These are phyloP conservation scores for Platalea minor DNA, from an alignment of 2,797 vertebrate species.

Conservation along the genomic window DNA sequence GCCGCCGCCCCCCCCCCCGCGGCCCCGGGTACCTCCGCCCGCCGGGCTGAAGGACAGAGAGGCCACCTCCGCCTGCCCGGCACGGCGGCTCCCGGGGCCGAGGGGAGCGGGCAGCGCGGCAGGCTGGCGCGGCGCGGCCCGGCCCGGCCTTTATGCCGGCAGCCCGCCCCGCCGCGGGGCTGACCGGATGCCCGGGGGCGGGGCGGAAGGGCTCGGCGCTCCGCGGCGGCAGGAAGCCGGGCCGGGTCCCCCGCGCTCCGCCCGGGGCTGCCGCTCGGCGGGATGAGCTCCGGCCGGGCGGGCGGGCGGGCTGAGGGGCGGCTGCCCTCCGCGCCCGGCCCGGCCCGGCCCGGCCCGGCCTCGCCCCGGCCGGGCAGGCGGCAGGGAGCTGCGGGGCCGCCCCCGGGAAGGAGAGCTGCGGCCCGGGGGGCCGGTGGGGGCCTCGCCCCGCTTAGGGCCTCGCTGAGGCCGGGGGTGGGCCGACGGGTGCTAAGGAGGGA, in stretches of 20 bases:
- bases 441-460: background rate
- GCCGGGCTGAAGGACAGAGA: background rate
- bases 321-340: background rate
- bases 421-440: background rate
- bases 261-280: background rate
- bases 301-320: background rate
- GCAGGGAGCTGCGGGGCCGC: background rate
- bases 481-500: background rate
- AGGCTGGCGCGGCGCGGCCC: too few relatives aligned
- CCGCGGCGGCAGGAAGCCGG: too few relatives aligned
- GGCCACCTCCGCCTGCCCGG: background rate
- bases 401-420: too few relatives aligned
- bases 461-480: background rate
- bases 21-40: background rate
- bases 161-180: background rate
- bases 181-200: background rate
- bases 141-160: background rate
- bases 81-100: accelerated
- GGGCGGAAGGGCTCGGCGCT: background rate
- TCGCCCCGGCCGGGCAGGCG: background rate
- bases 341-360: too few relatives aligned
- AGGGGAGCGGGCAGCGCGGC: accelerated
- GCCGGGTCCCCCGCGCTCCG: too few relatives aligned
- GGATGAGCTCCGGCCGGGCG: background rate
- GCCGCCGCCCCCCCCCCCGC: background rate